Conservation (phyloP, 1,140 invertebrate genomes). For the Ephestia elutella region DNA sequence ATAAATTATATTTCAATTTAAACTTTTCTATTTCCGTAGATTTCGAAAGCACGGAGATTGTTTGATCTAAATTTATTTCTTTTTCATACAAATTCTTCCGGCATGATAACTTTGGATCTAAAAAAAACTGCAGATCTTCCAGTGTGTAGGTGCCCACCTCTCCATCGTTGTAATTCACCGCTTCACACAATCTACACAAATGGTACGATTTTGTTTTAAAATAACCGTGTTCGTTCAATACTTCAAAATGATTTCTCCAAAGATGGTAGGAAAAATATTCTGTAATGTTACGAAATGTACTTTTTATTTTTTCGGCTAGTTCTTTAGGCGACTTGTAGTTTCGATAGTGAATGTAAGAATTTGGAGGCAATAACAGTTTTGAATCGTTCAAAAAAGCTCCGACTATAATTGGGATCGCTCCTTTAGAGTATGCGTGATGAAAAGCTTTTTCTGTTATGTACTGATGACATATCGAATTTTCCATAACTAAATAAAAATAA, state of each 20-base stretch:
- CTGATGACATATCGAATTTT: conserved; percentile 82
- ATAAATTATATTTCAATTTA: no score
- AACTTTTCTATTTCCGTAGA: no score
- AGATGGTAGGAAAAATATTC: conserved; percentile 74
- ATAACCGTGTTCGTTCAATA: conserved; percentile 82
- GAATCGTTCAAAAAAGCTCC: conserved; percentile 75
- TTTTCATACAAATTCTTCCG: no score
- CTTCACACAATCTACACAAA: conserved; percentile 86
- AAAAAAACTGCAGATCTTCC: background rate
- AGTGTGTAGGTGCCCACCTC: background rate
- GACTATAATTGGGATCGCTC: conserved; percentile 82
- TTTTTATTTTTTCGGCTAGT: conserved; percentile 74
- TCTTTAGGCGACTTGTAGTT: conserved; percentile 79
- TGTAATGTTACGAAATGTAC: conserved; percentile 60
- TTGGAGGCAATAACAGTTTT: conserved; percentile 74
- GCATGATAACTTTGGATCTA: background rate
- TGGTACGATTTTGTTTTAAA: conserved; percentile 79
- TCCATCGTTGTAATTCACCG: conserved; percentile 77
- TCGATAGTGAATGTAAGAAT: conserved; percentile 83
- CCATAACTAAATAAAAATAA: conserved; percentile 85
- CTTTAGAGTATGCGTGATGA: conserved; percentile 77
- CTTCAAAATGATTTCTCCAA: conserved; percentile 80
- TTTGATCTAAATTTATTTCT: no score
- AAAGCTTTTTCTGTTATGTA: conserved; percentile 85
- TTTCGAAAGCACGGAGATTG: no score